A percentile compares a stretch with the other conserved stretches of the same genome.
These are phyloP conservation scores for Lepidurus packardi DNA, from an alignment of 1,140 invertebrate genomes.

Conservation along the genomic window DNA sequence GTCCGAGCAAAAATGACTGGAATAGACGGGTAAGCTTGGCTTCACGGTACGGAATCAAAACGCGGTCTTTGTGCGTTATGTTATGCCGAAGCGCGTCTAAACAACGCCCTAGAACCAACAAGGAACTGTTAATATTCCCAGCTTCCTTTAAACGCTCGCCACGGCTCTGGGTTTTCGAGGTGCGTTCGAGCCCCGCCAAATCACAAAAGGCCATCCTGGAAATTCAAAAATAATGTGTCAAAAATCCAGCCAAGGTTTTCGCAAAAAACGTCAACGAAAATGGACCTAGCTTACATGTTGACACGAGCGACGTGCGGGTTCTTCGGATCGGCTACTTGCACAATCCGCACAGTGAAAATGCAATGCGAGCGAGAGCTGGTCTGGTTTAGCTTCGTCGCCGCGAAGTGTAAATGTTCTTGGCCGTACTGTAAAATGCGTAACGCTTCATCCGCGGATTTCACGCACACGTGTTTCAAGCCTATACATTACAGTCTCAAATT, in stretches of 20 bases:
- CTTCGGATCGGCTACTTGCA: constrained; percentile 43
- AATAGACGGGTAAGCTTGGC: constrained; percentile 72
- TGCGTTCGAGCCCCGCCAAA: constrained; percentile 84
- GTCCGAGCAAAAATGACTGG: constrained; percentile 55
- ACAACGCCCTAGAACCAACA: constrained; percentile 77
- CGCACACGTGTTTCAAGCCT: constrained; percentile 67
- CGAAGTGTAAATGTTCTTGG: constrained; percentile 71
- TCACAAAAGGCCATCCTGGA: constrained; percentile 68
- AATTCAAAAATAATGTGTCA: not conserved
- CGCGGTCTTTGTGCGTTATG: constrained; percentile 42
- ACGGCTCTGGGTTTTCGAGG: constrained; percentile 73
- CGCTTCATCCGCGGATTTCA: constrained; percentile 69
- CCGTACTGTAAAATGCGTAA: constrained; percentile 71
- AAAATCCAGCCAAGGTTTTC: not conserved
- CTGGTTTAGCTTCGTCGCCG: constrained; percentile 74
- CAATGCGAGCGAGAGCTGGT: constrained; percentile 81
- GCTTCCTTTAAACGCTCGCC: constrained; percentile 79
- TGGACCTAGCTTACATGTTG: constrained; percentile 33
- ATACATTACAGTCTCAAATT: no score
- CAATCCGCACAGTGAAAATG: constrained; percentile 76
- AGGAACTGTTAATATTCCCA: constrained; percentile 81
- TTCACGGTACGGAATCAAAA: constrained; percentile 63
- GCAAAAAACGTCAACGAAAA: not conserved
- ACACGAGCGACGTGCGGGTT: not conserved
- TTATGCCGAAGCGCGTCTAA: constrained; percentile 60